Conservation (phyloP, 1,140 invertebrate species). For the Nomia melanderi region DNA sequence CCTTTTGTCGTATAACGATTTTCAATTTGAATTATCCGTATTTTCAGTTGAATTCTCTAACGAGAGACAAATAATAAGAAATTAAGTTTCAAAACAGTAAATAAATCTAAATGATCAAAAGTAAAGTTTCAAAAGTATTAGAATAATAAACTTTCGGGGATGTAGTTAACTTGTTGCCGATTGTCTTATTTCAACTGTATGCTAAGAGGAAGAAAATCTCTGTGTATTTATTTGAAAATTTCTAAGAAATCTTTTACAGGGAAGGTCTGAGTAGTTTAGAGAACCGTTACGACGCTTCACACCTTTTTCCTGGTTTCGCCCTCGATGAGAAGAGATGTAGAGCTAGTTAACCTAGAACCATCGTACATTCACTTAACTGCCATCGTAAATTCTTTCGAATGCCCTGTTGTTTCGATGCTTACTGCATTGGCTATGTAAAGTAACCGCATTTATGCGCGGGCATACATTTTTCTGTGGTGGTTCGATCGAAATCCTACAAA, state of each 20-base stretch:
- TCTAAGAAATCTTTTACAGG: background rate
- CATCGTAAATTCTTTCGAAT: conserved; percentile 66
- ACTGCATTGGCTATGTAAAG: conserved; percentile 65
- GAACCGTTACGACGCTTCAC: conserved; percentile 1
- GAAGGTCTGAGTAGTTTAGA: background rate
- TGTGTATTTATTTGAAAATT: background rate
- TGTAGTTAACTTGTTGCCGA: too few relatives aligned
- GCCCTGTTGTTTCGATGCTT: conserved; percentile 38
- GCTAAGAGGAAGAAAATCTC: too few relatives aligned
- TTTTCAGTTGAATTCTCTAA: too few relatives aligned
- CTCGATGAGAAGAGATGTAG: conserved; percentile 54
- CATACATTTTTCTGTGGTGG: background rate
- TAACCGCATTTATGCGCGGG: conserved; percentile 41
- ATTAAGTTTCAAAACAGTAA: too few relatives aligned
- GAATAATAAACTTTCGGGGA: too few relatives aligned
- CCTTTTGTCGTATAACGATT: too few relatives aligned
- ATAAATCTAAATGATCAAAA: too few relatives aligned
- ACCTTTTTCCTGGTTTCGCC: conserved; percentile 17
- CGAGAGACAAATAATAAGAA: too few relatives aligned
- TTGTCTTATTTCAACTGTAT: too few relatives aligned
- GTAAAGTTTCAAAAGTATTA: too few relatives aligned
- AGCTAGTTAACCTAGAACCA: conserved; percentile 65
- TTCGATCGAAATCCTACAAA: background rate
- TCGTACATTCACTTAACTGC: conserved; percentile 68
- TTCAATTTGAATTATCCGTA: too few relatives aligned